Evolutionary conservation across 2,888 invertebrate genomes (phyloP).

Genomic region (Patella depressa): DNA sequence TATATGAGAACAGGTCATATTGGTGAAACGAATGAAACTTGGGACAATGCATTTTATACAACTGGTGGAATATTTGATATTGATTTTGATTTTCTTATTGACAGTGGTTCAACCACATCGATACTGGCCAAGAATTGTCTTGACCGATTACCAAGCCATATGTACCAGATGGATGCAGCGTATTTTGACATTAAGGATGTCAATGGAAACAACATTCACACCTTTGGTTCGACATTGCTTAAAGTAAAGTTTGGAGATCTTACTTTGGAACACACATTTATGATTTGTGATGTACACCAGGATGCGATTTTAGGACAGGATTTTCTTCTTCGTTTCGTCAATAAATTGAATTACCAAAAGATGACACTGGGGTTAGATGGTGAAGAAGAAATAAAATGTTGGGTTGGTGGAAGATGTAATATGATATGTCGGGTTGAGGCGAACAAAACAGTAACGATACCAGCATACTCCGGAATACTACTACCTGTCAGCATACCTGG

Average conservation of each 20-base stretch:
- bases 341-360: conserved; percentile 4
- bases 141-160: not conserved
- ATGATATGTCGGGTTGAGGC: conserved; percentile 16
- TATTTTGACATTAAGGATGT: not conserved
- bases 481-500: conserved; percentile 15
- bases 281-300: conserved; percentile 25
- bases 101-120: conserved; percentile 19
- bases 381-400: conserved; percentile 14
- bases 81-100: conserved; percentile 11
- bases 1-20: conserved; percentile 11
- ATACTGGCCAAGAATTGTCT: conserved; percentile 13
- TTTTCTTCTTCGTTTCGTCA: conserved; percentile 23
- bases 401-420: conserved; percentile 7
- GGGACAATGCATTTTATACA: conserved; percentile 25
- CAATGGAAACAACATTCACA: not conserved
- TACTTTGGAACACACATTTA: not conserved
- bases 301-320: conserved; percentile 29
- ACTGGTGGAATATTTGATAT: not conserved
- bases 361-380: not conserved
- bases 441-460: conserved; percentile 11
- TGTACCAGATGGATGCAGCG: no score
- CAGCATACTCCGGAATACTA: not conserved
- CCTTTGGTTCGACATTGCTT: not conserved
- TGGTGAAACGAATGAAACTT: not conserved
- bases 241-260: not conserved